Base-by-base conservation (phyloP, 37 sponge, comb jelly and placozoan species). In the Tethya wilhelma region DNA sequence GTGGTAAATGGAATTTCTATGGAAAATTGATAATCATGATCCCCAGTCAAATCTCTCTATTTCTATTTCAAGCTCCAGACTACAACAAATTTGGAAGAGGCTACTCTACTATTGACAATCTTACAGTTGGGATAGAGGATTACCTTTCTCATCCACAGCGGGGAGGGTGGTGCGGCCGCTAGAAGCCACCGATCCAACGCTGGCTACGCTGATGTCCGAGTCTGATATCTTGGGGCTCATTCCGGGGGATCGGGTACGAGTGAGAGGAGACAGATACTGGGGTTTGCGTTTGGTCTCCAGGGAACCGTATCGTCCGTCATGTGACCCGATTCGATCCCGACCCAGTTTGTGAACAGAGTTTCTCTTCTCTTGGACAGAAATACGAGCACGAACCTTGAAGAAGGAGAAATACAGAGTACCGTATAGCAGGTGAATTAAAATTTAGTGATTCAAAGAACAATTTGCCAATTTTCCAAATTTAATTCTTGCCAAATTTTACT, bases 291-390 rank as follows among this genome's bases (percentile, higher is more conserved):
- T 14, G 9, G 53, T 14, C 14, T 49, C 14, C 14, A 49, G 9
- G 9, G 53, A 49, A 49, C 53, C 9, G 53, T 19, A 49, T 49
- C 4, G 37, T 19, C 12, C 32, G 4, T 38, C 75, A 43, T 62
- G 22, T 4, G 72, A 59, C 2, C 62, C 81, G 2, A 29, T 22
- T 3, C 64, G 38, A 2, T 81, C 81, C 0, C 81, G 42, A 2
- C 64, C 77, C 69, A 68, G 34, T 58, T 64, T 79, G 45, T 81
- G 81, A 3, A 71, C 69, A 29, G 81, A 81, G 64, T 17, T 23
- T 19, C 65, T 44, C 34, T 64, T 62, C 46, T 81, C 72, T 36
- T 71, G 60, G 17, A 70, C 72, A 40, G 81, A 81, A 62, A 81
- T 71, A 17, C 81, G 56, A 1, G 81, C 81, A 22, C 70, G 70